Conservation (phyloP, 2,888 invertebrate species). For the Archaeoteleia sp. region DNA sequence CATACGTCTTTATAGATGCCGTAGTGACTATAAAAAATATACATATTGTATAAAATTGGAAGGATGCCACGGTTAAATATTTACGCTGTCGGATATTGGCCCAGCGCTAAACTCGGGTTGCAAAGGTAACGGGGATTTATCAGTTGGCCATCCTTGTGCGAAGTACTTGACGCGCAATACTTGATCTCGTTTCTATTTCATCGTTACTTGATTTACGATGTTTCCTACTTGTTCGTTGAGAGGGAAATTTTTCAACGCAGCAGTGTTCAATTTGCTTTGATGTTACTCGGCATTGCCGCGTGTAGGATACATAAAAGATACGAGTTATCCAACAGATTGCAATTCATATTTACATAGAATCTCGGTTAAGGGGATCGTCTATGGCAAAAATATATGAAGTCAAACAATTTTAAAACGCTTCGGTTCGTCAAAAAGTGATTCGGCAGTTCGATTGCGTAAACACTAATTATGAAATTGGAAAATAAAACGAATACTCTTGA, state of each 20-base stretch:
- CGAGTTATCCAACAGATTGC: constrained; percentile 18
- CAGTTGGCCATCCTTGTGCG: constrained; percentile 50
- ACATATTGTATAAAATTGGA: too few species aligned
- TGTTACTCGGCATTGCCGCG: constrained; percentile 15
- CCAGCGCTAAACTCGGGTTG: constrained; percentile 62
- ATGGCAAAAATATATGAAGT: constrained; percentile 13
- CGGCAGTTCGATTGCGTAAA: too few species aligned
- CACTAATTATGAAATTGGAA: too few species aligned
- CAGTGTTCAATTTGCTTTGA: constrained; percentile 28
- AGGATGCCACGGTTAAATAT: constrained; percentile 51
- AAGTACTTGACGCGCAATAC: constrained; percentile 26
- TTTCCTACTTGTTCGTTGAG: constrained; percentile 43
- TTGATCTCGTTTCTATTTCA: constrained; percentile 51
- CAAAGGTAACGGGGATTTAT: constrained; percentile 65
- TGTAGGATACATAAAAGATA: constrained; percentile 32
- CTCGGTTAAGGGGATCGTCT: constrained; percentile 29
- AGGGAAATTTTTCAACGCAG: constrained; percentile 21
- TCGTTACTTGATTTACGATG: constrained; percentile 56
- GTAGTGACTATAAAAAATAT: too few species aligned
- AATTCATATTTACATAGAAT: constrained; percentile 32
- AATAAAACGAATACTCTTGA: too few species aligned
- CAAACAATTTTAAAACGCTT: constrained; percentile 9
- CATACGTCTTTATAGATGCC: too few species aligned
- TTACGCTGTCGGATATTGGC: constrained; percentile 69
- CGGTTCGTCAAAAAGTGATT: too few species aligned